phyloP scores from a whole-genome alignment of 2,113 vertebrate species.

The Euleptes europaea region DNA sequence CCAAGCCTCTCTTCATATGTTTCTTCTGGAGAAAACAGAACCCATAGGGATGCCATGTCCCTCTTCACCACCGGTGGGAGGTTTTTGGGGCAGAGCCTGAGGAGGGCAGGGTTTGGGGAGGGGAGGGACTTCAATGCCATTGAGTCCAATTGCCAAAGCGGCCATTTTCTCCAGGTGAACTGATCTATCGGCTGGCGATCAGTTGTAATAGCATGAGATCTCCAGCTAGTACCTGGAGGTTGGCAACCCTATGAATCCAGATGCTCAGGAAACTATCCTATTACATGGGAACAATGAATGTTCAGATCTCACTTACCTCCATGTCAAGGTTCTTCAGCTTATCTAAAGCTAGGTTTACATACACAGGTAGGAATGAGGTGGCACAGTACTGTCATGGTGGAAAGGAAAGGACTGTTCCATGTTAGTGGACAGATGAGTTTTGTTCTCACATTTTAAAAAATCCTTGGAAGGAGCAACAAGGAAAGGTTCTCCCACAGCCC shows the following conservation, averaged over 20 bases:
- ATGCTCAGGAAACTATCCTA: not conserved
- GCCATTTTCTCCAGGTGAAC: too few relatives aligned
- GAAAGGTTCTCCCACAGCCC: not conserved
- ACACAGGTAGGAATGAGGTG: not conserved
- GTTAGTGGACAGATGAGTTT: not conserved
- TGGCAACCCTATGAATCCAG: too few relatives aligned
- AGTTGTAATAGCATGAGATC: too few relatives aligned
- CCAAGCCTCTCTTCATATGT: not conserved
- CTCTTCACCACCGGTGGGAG: too few relatives aligned
- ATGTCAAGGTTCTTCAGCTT: not conserved
- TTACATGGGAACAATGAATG: not conserved
- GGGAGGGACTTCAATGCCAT: too few relatives aligned
- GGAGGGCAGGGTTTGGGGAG: too few relatives aligned
- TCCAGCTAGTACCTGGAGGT: too few relatives aligned
- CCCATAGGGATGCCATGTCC: too few relatives aligned
- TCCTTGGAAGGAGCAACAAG: not conserved
- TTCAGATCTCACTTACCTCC: not conserved
- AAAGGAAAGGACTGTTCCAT: not conserved
- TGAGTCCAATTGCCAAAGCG: too few relatives aligned
- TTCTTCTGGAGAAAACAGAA: constrained; percentile 4
- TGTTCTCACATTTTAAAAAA: not conserved
- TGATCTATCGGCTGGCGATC: too few relatives aligned
- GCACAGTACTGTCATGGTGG: too few relatives aligned
- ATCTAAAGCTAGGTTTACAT: not conserved
- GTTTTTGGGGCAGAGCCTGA: too few relatives aligned